Evolutionary conservation across 2,797 vertebrate genomes (phyloP).

Genomic region (Serranus cabrilla): DNA sequence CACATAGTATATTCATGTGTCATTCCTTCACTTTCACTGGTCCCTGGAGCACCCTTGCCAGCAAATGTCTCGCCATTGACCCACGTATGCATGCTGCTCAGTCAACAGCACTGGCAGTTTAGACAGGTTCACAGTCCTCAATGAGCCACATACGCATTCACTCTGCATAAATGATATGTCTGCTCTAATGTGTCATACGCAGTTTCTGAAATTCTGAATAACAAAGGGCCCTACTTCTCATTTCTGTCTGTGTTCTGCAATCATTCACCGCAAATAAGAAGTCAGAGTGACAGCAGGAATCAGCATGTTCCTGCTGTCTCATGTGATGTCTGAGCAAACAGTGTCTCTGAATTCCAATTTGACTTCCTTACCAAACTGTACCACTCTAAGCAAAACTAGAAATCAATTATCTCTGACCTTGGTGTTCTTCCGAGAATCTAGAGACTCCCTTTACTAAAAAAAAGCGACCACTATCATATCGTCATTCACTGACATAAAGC

Average conservation of each 20-base stretch:
- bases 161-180: conserved; percentile 8
- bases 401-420: conserved; percentile 57
- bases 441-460: conserved; percentile 25
- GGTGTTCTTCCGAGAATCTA: conserved; percentile 22
- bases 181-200: neutral
- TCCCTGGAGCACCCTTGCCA: conserved; percentile 39
- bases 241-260: conserved; percentile 15
- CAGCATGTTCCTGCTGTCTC: conserved; percentile 9
- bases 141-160: neutral
- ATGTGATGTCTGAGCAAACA: conserved; percentile 33
- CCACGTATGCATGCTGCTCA: conserved; percentile 23
- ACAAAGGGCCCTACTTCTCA: neutral
- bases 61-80: conserved; percentile 46
- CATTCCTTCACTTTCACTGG: conserved; percentile 43
- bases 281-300: conserved; percentile 26
- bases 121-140: conserved; percentile 44
- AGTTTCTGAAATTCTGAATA: conserved; percentile 9
- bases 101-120: conserved; percentile 37
- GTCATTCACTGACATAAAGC: conserved; percentile 26
- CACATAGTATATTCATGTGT: conserved; percentile 54
- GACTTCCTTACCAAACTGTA: neutral
- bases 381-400: conserved; percentile 32
- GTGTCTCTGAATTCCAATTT: conserved; percentile 19
- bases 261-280: conserved; percentile 35
- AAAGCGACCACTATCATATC: conserved; percentile 6